phyloP scores from a whole-genome alignment of 2,888 invertebrate species.

The Leptopterna dolabrata region DNA sequence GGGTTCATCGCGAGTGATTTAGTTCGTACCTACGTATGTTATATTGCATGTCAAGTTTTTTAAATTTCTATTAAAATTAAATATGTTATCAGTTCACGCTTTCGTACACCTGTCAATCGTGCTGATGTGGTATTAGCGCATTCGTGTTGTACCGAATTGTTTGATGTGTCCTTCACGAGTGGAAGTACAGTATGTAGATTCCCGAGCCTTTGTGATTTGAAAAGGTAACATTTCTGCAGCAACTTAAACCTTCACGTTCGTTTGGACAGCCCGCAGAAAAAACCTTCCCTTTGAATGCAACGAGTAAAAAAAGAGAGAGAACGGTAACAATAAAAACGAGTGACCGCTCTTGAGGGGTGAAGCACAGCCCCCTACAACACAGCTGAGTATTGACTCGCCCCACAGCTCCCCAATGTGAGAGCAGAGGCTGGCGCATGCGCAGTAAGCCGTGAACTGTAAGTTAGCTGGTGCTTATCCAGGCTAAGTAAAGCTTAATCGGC shows the following conservation, averaged over 20 bases:
- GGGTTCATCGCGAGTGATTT: no score
- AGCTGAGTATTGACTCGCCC: conserved; percentile 39
- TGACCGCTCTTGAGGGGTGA: conserved; percentile 35
- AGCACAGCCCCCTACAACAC: conserved; percentile 26
- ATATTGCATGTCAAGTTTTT: no score
- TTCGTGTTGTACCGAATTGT: no score
- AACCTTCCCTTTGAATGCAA: background rate
- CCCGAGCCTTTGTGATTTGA: background rate
- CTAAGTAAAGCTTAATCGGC: conserved; percentile 15
- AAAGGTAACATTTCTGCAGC: background rate
- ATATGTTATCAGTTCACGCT: no score
- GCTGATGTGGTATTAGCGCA: no score
- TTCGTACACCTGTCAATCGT: no score
- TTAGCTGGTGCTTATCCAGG: conserved; percentile 10
- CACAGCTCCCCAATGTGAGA: background rate
- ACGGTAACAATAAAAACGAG: conserved; percentile 4
- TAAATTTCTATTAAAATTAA: no score
- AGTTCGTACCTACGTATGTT: no score
- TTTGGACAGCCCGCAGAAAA: background rate
- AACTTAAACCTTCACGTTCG: background rate
- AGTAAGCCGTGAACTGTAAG: background rate
- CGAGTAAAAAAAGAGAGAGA: background rate
- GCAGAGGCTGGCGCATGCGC: background rate
- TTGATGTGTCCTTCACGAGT: no score
- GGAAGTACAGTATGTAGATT: no score